Evolutionary conservation across 2,888 invertebrate species (phyloP).

Genomic region (Drosophila lacicola): DNA sequence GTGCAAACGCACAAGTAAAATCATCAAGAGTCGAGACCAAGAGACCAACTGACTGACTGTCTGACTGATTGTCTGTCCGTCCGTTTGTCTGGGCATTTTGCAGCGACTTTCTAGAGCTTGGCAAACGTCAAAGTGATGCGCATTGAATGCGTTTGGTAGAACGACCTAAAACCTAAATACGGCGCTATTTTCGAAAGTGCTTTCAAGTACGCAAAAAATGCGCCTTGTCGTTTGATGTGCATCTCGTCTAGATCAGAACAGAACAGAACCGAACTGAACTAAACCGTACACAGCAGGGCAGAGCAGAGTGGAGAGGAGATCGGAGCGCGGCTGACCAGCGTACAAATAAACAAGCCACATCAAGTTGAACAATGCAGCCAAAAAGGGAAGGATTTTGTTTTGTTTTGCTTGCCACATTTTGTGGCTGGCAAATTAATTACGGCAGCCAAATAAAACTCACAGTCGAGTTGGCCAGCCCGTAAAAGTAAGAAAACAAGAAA

Average conservation of each 20-base stretch:
- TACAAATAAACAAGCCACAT: constrained; percentile 52
- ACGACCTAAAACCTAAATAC: constrained; percentile 78
- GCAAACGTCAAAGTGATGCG: constrained; percentile 72
- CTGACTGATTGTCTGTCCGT: constrained; percentile 37
- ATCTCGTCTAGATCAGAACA: constrained; percentile 31
- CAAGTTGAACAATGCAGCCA: constrained; percentile 49
- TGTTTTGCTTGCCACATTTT: constrained; percentile 28
- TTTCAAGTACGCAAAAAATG: constrained; percentile 66
- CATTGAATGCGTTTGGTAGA: constrained; percentile 67
- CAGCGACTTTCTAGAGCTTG: constrained; percentile 56
- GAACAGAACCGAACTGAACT: constrained; percentile 10
- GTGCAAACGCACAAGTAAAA: constrained; percentile 13
- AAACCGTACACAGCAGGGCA: constrained; percentile 1
- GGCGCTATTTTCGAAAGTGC: constrained; percentile 71
- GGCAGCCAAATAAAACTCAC: constrained; percentile 36
- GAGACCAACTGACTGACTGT: constrained; percentile 47
- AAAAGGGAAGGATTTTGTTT: constrained; percentile 49
- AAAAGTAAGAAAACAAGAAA: constrained; percentile 41
- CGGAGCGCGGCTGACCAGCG: constrained; percentile 45
- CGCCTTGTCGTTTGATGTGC: constrained; percentile 66
- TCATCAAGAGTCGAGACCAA: constrained; percentile 9
- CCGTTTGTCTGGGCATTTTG: constrained; percentile 36
- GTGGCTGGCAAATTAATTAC: constrained; percentile 66
- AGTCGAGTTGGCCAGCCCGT: constrained; percentile 36
- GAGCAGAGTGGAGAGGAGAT: constrained; percentile 3